Base-by-base conservation (phyloP, 2,888 invertebrate species). In the Leucania comma region DNA sequence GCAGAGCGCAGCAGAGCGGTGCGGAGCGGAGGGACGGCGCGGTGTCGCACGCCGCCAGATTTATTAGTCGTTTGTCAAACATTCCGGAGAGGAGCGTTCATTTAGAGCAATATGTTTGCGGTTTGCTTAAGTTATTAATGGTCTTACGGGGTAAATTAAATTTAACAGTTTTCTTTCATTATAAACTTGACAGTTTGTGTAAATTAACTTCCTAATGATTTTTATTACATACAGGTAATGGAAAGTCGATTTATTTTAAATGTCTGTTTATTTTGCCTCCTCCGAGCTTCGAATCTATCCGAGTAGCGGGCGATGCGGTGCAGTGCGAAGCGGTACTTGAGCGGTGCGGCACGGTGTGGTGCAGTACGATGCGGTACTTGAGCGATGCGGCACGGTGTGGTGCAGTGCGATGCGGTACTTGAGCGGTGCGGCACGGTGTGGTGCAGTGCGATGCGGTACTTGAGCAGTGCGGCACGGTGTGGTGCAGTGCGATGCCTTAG, bases 21-120 rank as follows among this genome's bases (percentile, higher is more conserved):
- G 1, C 29, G 48, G n/a, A 20, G 12, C n/a, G 20, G 22, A n/a
- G n/a, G n/a, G n/a, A n/a, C n/a, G 48, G n/a, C n/a, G 12, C n/a
- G 20, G 22, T 29, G 35, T 59, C 35, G 29, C 22, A 6, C 22
- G 22, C 32, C 24, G n/a, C 38, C 22, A 35, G 59, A 70, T 75
- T 70, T 71, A 48, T 75, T 50, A 54, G 64, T 60, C 50, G 17
- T 56, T 64, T 51, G 54, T 56, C 63, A 60, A 77, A 64, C 63
- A 61, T 48, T 46, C 57, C 53, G 24, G 48, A 58, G 24, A 32
- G 24, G 20, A 35, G 29, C 57, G 38, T 26, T 58, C 42, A 61
- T 51, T 62, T 42, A n/a, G 20, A 12, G n/a, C 32, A 61, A 42
- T 42, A 48, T 42, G 35, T 71, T 26, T 71, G 58, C 20, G 26